These are phyloP conservation scores for Cromileptes altivelis DNA, from an alignment of 2,113 vertebrate species.

Conservation along the genomic window DNA sequence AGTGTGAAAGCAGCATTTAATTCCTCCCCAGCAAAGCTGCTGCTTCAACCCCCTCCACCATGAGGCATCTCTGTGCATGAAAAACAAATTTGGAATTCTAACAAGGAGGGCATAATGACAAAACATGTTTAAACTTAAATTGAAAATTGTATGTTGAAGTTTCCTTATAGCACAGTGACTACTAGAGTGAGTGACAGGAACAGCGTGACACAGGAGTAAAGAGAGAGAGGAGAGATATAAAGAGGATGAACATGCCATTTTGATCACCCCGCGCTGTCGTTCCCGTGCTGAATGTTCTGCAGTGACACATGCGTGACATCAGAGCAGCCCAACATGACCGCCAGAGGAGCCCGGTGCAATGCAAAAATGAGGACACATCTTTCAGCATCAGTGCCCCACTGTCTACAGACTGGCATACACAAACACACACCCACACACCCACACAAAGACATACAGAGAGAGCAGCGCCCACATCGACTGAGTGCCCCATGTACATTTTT, in stretches of 20 bases:
- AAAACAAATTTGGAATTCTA: not conserved
- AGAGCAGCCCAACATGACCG: slow-evolving; percentile 70
- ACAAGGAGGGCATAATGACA: not conserved
- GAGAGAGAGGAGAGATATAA: slow-evolving; percentile 21
- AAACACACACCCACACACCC: slow-evolving; percentile 59
- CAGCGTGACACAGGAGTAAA: slow-evolving; percentile 44
- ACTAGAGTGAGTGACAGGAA: slow-evolving; percentile 33
- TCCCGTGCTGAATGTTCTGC: slow-evolving; percentile 60
- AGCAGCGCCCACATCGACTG: slow-evolving; percentile 44
- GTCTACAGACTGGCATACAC: slow-evolving; percentile 67
- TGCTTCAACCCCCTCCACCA: not conserved
- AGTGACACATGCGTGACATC: slow-evolving; percentile 75
- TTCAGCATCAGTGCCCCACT: slow-evolving; percentile 82
- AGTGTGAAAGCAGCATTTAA: slow-evolving; percentile 37
- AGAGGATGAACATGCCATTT: slow-evolving; percentile 56
- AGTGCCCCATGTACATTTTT: slow-evolving; percentile 62
- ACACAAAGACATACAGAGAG: slow-evolving; percentile 62
- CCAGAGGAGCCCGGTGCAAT: slow-evolving; percentile 64
- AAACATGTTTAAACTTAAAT: not conserved
- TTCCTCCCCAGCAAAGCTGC: slow-evolving; percentile 26
- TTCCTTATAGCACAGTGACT: slow-evolving; percentile 24
- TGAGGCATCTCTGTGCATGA: slow-evolving; percentile 11
- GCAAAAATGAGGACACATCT: slow-evolving; percentile 81
- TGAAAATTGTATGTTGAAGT: slow-evolving; percentile 19
- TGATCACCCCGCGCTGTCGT: slow-evolving; percentile 40